Evolutionary conservation across 2,888 invertebrate genomes (phyloP).

Genomic region (Ornithoptera alexandrae): DNA sequence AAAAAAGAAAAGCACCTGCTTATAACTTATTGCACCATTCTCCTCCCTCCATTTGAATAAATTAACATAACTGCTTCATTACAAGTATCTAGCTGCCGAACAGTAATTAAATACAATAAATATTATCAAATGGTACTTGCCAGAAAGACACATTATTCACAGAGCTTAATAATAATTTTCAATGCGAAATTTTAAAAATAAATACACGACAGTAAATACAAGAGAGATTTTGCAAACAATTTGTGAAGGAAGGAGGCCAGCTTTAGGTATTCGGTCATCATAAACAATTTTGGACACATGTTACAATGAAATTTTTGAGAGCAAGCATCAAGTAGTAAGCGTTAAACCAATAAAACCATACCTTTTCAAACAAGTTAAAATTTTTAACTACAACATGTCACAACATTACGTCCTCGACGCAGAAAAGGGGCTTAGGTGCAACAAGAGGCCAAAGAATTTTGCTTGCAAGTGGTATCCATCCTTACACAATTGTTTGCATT

Average conservation of each 20-base stretch:
- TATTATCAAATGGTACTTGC: constrained; percentile 18
- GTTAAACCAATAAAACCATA: constrained; percentile 76
- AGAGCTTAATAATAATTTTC: constrained; percentile 32
- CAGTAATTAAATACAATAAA: constrained; percentile 29
- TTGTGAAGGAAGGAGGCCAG: constrained; percentile 90
- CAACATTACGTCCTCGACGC: constrained; percentile 66
- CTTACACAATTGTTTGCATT: constrained; percentile 81
- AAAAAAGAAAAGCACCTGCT: constrained; percentile 34
- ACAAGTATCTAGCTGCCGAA: constrained; percentile 41
- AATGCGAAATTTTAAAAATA: constrained; percentile 29
- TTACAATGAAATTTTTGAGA: constrained; percentile 54
- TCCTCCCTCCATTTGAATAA: constrained; percentile 40
- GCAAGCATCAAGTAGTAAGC: constrained; percentile 73
- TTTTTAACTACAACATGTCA: constrained; percentile 80
- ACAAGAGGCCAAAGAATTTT: constrained; percentile 52
- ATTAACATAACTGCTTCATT: constrained; percentile 30
- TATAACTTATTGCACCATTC: constrained; percentile 40
- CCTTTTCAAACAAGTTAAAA: constrained; percentile 69
- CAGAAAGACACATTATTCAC: constrained; percentile 25
- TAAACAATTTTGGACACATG: constrained; percentile 56
- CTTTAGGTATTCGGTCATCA: constrained; percentile 62
- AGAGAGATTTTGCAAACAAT: constrained; percentile 89
- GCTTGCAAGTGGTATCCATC: constrained; percentile 76
- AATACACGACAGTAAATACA: constrained; percentile 38
- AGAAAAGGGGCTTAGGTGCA: constrained; percentile 52